Percentiles rank a stretch among this genome's conserved stretches.
Evolutionary conservation across 2,888 invertebrate species (phyloP).

Genomic region (Plagodis pulveraria): DNA sequence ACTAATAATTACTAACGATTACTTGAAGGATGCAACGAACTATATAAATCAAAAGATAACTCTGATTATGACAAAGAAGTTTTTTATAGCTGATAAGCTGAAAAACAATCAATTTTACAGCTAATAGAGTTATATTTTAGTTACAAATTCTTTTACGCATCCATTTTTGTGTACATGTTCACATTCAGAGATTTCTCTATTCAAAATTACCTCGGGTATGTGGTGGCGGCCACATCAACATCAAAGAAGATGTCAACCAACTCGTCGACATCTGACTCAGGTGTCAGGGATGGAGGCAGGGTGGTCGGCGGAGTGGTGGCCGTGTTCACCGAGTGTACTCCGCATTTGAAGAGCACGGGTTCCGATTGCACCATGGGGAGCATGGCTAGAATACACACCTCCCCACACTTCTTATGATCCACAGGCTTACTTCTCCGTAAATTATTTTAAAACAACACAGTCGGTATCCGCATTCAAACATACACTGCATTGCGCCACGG

Average conservation of each 20-base stretch:
- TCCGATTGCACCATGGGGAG: constrained; percentile 80
- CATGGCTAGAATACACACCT: constrained; percentile 73
- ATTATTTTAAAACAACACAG: constrained; percentile 70
- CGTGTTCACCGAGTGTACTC: constrained; percentile 68
- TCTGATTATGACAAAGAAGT: too few species aligned
- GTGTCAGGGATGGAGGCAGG: constrained; percentile 76
- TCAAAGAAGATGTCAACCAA: constrained; percentile 80
- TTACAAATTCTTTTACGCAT: too few species aligned
- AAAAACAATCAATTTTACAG: too few species aligned
- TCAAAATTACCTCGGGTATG: constrained; percentile 66
- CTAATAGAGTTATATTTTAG: too few species aligned
- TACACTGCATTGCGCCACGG: constrained; percentile 84
- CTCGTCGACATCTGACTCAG: constrained; percentile 77
- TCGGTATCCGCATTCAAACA: constrained; percentile 76
- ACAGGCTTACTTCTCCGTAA: constrained; percentile 59
- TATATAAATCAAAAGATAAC: too few species aligned
- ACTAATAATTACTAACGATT: too few species aligned
- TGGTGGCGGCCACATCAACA: constrained; percentile 77
- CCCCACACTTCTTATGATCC: constrained; percentile 61
- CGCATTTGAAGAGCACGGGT: constrained; percentile 73
- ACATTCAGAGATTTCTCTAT: neutral
- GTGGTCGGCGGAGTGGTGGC: constrained; percentile 71
- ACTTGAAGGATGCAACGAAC: too few species aligned
- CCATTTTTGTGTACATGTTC: too few species aligned
- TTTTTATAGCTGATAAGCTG: too few species aligned